Conservation (phyloP, 2,888 invertebrate species). For the Ophraella communa region DNA sequence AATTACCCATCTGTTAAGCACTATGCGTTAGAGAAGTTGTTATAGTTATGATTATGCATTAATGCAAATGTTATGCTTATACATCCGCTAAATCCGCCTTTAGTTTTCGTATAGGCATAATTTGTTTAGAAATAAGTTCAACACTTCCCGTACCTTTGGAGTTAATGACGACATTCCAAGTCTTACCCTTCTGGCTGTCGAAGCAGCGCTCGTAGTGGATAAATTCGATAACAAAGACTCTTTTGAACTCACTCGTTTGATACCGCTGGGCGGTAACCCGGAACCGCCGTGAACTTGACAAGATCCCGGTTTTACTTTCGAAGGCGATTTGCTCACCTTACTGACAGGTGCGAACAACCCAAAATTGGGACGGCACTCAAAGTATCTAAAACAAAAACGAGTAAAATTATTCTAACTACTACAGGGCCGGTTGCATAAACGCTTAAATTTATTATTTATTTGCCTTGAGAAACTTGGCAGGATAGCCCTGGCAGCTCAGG, state of each 20-base stretch:
- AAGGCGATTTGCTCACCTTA: conserved; percentile 88
- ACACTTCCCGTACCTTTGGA: conserved; percentile 67
- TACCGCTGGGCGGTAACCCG: conserved; percentile 58
- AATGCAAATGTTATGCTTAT: no score
- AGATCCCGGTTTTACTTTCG: conserved; percentile 69
- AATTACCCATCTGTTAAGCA: no score
- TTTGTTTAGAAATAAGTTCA: conserved; percentile 34
- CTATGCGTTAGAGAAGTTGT: no score
- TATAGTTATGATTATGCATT: no score
- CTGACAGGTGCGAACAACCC: conserved; percentile 93
- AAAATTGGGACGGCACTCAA: conserved; percentile 87
- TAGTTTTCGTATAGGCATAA: no score
- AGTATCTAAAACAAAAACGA: conserved; percentile 73
- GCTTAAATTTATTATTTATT: no score
- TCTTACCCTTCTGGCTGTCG: conserved; percentile 75
- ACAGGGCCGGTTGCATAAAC: no score
- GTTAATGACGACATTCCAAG: conserved; percentile 75
- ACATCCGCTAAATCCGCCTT: no score
- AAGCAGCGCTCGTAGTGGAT: conserved; percentile 56
- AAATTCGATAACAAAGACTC: conserved; percentile 78
- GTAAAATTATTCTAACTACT: not conserved
- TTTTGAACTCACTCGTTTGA: conserved; percentile 80
- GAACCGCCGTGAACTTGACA: conserved; percentile 67
- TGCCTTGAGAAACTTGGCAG: no score
- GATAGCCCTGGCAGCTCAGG: no score